These are phyloP conservation scores for Hylaea fasciaria DNA, from an alignment of 2,888 invertebrate species.

Conservation along the genomic window DNA sequence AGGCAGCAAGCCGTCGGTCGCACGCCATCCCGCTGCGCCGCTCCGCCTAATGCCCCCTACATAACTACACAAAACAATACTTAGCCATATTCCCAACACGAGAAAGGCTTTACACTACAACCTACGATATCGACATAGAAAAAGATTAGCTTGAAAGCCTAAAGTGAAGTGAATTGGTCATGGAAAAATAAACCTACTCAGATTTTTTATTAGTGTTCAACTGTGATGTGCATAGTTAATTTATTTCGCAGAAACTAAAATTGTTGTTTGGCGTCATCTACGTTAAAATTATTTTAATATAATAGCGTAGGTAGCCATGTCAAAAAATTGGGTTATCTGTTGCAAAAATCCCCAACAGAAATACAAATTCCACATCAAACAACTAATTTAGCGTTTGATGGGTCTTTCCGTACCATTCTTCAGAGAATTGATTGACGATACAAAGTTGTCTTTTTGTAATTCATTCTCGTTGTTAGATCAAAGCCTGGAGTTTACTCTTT, in stretches of 20 bases:
- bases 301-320: no score
- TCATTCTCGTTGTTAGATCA: background rate
- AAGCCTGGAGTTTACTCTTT: background rate
- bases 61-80: constrained; percentile 44
- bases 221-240: background rate
- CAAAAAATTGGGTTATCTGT: no score
- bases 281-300: no score
- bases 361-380: no score
- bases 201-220: background rate
- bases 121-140: constrained; percentile 34
- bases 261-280: background rate
- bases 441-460: background rate
- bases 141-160: constrained; percentile 35
- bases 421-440: background rate
- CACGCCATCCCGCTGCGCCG: constrained; percentile 70
- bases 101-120: constrained; percentile 50
- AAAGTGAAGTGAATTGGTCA: constrained; percentile 12
- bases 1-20: constrained; percentile 61
- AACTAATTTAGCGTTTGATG: no score
- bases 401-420: background rate
- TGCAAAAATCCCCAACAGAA: no score
- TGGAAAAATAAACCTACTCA: background rate
- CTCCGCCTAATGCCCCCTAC: constrained; percentile 43
- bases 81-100: constrained; percentile 44
- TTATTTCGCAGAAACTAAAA: background rate